Evolutionary conservation across 2,888 invertebrate genomes (phyloP), one percentile per base, ranked within the genome.

Genomic region (Eupeodes luniger): DNA sequence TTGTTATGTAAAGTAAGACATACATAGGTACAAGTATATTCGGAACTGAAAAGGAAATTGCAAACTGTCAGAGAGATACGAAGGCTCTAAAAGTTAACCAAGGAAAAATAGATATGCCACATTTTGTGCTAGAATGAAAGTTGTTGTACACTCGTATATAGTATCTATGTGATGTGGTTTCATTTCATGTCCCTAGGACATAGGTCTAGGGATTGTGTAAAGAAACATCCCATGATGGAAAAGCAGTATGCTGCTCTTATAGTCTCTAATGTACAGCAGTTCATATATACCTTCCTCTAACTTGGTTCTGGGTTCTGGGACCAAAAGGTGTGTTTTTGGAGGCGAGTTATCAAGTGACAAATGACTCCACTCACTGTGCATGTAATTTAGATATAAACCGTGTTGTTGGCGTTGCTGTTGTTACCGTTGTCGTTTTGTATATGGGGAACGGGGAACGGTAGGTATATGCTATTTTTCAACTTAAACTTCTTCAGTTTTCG

Each of bases 351-450:
- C 62, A 87, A 88, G 86, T 90, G 90, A 90, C 90, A 90, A 90
- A 90, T 90, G 90, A 89, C 89, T 90, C 81, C 89, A 88, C 89
- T 90, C 90, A 89, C 88, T 89, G 90, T 90, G 90, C 89, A 90
- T 90, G 90, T 90, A 90, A 90, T 90, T 90, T 90, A 90, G 90
- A 90, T 90, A 90, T 90, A 90, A 90, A 89, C 85, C 87, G 81
- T 87, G n/a, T 11, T n/a, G 62, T 62, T 51, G 51, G 5, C 81
- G 85, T 81, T 27, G 27, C 27, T 27, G 27, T 27, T 27, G 27
- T 27, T 27, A 40, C 40, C 40, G 40, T 40, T 40, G 40, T 40
- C 40, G 40, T 5, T 40, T 9, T 40, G 40, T 40, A 40, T 0
- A 3, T 1, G 40, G 40, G 40, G 40, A 40, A 40, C 9, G 6